phyloP scores from a whole-genome alignment of 2,888 invertebrate species.

The Encarsia formosa region DNA sequence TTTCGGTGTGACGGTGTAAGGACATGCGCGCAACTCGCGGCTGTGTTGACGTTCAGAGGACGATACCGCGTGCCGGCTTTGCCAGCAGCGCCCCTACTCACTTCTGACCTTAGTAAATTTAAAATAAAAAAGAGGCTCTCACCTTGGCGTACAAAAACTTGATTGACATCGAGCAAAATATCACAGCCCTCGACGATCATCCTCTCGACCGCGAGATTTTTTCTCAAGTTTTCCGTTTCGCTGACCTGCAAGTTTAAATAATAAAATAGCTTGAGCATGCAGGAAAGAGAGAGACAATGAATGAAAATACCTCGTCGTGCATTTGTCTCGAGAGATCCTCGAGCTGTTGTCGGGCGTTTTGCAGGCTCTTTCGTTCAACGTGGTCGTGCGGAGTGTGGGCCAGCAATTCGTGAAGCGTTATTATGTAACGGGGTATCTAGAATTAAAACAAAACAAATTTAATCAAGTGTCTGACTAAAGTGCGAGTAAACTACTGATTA shows the following conservation, averaged over 20 bases:
- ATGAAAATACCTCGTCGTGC: slow-evolving; percentile 71
- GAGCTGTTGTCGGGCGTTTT: slow-evolving; percentile 80
- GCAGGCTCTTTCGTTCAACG: slow-evolving; percentile 83
- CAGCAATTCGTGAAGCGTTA: slow-evolving; percentile 82
- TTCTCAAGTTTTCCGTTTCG: slow-evolving; percentile 86
- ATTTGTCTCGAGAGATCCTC: slow-evolving; percentile 82
- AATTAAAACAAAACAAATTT: slow-evolving; percentile 21
- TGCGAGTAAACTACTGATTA: slow-evolving; percentile 28
- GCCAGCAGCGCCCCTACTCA: too few species aligned
- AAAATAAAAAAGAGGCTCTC: slow-evolving; percentile 54
- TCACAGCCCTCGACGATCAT: slow-evolving; percentile 95
- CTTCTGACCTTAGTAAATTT: slow-evolving; percentile 66
- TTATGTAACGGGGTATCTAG: slow-evolving; percentile 87
- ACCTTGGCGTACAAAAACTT: slow-evolving; percentile 91
- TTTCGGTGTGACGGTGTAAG: too few species aligned
- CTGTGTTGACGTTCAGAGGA: too few species aligned
- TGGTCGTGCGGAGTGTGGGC: slow-evolving; percentile 93
- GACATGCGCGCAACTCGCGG: too few species aligned
- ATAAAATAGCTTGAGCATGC: slow-evolving; percentile 1
- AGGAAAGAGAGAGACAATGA: neutral
- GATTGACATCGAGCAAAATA: slow-evolving; percentile 86
- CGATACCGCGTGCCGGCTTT: too few species aligned
- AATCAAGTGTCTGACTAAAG: neutral
- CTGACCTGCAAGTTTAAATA: slow-evolving; percentile 61
- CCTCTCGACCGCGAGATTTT: slow-evolving; percentile 85